phyloP scores from a whole-genome alignment of 2,797 vertebrate species.

The Phylloscopus collybita region DNA sequence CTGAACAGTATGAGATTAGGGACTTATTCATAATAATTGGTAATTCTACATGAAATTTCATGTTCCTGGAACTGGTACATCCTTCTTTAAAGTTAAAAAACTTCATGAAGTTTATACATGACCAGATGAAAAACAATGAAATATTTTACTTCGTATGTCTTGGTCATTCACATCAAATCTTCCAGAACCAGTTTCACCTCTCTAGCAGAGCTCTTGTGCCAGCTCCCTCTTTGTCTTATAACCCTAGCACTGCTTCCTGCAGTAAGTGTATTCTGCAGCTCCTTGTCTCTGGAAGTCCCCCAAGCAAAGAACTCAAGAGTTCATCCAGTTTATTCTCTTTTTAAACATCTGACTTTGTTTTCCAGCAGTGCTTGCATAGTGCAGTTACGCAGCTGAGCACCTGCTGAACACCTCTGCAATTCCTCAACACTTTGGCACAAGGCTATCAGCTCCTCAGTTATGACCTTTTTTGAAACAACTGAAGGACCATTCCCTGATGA shows the following conservation, averaged over 20 bases:
- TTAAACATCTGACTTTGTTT: neutral
- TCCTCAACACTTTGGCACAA: rapidly evolving
- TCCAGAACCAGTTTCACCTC: neutral
- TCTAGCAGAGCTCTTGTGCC: neutral
- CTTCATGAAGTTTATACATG: neutral
- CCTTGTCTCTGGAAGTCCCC: neutral
- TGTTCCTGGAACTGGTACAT: neutral
- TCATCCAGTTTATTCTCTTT: neutral
- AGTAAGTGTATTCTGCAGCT: neutral
- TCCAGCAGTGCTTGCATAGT: neutral
- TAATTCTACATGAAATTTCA: neutral
- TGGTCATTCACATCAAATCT: neutral
- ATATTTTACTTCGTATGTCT: neutral
- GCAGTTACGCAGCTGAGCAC: neutral
- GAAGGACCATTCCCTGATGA: neutral
- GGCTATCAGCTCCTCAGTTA: rapidly evolving
- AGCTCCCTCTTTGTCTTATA: neutral
- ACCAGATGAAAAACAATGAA: neutral
- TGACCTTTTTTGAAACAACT: neutral
- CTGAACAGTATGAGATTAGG: neutral
- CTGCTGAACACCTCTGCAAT: neutral
- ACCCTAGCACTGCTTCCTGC: neutral
- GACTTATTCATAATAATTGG: neutral
- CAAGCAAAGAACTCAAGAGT: neutral
- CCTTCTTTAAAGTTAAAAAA: neutral